Base-by-base conservation (phyloP, 2,113 vertebrate species). In the Connochaetes taurinus region DNA sequence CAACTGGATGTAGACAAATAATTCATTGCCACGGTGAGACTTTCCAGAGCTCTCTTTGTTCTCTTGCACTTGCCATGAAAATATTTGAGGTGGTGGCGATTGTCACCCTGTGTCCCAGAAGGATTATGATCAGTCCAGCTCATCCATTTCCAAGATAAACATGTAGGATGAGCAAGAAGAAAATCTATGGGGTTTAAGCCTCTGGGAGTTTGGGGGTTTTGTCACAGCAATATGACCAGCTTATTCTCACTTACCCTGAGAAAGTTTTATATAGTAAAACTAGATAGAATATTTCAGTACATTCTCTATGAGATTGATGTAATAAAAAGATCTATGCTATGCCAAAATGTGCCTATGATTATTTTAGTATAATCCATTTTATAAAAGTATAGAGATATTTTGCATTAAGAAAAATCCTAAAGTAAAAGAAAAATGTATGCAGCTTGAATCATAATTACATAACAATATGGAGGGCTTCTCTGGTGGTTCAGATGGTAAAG, bases 351-450 rank as follows among this genome's bases (percentile, higher is more conserved):
- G 33, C 23, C 43, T 93, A 52, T 57, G 74, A 88, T 82, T 85
- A 96, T 95, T 62, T 85, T 76, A 47, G 19, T 25, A 55, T 90
- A 90, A 36, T 58, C 21, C 5, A 91, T 95, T 93, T 47, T 80
- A 71, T 81, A 90, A 80, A 97, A 62, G 25, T 36, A 92, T 64
- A n/a, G n/a, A 95, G 47, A 92, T 85, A 16, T 10, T 92, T 88
- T 86, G 15, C 52, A 58, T 64, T 90, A 89, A 95, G 47, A 94
- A 96, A 95, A 94, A 80, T 82, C 2, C 55, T 80, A 87, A 19
- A 89, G 50, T 83, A 80, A 87, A 90, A 98, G 43, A 95, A 91
- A 97, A 93, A 87, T 88, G 80, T 29, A 88, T 83, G 52, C 23
- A 82, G 31, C 15, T 80, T 93, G 58, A 19, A 17, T 88, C 53